Conservation (phyloP, 2,888 invertebrate genomes). For the Xylocampa areola region DNA sequence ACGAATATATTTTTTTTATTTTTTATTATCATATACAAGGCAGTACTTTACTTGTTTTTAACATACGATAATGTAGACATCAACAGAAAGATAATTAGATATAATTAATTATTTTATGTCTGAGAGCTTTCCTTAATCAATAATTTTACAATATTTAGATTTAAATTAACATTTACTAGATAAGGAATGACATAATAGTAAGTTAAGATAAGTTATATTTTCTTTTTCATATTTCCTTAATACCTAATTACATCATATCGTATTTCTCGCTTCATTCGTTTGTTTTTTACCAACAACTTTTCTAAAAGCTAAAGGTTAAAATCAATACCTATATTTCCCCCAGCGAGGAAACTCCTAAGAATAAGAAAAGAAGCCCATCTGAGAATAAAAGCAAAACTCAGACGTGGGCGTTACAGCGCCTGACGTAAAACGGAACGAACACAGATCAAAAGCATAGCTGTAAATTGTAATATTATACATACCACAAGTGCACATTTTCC, state of each 20-base stretch:
- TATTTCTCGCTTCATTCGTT: neutral
- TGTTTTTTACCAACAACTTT: constrained; percentile 8
- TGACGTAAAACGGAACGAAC: constrained; percentile 15
- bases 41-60: too few species aligned
- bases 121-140: too few species aligned
- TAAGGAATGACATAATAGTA: too few species aligned
- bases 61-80: too few species aligned
- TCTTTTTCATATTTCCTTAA: neutral
- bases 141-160: too few species aligned
- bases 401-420: constrained; percentile 19
- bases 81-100: too few species aligned
- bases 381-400: constrained; percentile 17
- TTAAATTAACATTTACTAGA: too few species aligned
- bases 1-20: too few species aligned
- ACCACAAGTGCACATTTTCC: constrained; percentile 24
- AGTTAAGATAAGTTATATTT: too few species aligned
- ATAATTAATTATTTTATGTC: too few species aligned
- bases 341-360: constrained; percentile 15
- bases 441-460: constrained; percentile 10
- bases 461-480: constrained; percentile 31
- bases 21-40: too few species aligned
- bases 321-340: constrained; percentile 30
- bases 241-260: neutral
- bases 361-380: constrained; percentile 21
- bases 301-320: constrained; percentile 33